Evolutionary conservation across 2,797 vertebrate genomes (phyloP).

Genomic region (Alcedo atthis): DNA sequence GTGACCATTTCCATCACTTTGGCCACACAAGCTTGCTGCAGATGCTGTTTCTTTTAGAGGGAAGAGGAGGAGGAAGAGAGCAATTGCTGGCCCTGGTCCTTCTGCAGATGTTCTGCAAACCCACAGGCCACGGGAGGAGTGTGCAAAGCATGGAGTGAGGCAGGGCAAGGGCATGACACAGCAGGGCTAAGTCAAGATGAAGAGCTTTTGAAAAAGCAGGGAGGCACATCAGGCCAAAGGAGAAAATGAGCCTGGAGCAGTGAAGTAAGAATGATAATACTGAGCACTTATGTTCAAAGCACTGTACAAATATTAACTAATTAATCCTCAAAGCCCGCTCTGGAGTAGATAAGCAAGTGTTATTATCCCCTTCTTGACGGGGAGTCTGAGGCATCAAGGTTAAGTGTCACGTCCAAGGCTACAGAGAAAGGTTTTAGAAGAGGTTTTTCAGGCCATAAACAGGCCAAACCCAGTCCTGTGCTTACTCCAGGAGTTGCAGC

Average conservation of each 20-base stretch:
- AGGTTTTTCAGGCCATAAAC: background rate
- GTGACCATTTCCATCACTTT: background rate
- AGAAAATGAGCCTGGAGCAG: slow-evolving; percentile 62
- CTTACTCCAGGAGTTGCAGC: background rate
- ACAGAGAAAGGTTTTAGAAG: background rate
- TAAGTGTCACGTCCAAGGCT: slow-evolving; percentile 55
- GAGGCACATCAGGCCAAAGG: slow-evolving; percentile 33
- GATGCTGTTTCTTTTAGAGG: background rate
- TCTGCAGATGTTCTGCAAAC: background rate
- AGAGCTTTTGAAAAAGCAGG: background rate
- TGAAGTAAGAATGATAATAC: slow-evolving; percentile 63
- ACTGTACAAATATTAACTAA: slow-evolving; percentile 76
- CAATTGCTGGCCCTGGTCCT: background rate
- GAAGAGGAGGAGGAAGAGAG: background rate
- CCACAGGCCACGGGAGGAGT: fast-evolving
- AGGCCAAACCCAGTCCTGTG: background rate
- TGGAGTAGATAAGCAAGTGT: slow-evolving; percentile 71
- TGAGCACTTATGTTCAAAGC: slow-evolving; percentile 71
- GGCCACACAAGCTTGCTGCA: background rate
- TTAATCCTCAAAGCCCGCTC: slow-evolving; percentile 73
- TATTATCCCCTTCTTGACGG: slow-evolving; percentile 63
- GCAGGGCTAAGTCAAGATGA: background rate
- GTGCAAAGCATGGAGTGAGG: background rate
- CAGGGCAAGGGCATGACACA: background rate
- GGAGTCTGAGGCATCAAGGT: slow-evolving; percentile 53